phyloP scores from a whole-genome alignment of 2,797 vertebrate species.

The Garrulus glandarius region DNA sequence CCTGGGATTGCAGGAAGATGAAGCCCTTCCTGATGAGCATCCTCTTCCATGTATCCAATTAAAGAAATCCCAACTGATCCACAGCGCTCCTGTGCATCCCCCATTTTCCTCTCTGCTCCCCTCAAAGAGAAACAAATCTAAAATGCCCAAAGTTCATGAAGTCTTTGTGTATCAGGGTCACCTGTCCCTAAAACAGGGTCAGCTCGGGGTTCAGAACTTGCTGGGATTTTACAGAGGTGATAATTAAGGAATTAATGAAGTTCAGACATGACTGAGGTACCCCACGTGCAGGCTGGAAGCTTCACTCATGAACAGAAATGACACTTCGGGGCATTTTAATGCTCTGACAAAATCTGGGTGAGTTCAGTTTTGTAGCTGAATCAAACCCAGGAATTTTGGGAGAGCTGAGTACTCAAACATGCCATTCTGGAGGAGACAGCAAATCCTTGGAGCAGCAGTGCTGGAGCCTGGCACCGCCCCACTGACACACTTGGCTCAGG shows the following conservation, averaged over 20 bases:
- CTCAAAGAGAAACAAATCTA: not conserved
- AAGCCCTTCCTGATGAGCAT: not conserved
- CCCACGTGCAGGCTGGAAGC: not conserved
- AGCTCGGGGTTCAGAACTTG: not conserved
- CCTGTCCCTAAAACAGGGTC: not conserved
- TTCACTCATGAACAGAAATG: not conserved
- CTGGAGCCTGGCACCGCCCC: not conserved
- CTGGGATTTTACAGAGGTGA: not conserved
- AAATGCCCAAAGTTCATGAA: not conserved
- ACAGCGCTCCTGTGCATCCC: not conserved
- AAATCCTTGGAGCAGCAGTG: not conserved
- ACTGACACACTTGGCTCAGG: not conserved
- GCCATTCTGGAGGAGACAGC: not conserved
- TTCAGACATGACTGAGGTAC: not conserved
- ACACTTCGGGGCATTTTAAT: not conserved
- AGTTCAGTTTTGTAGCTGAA: not conserved
- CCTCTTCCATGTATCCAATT: not conserved
- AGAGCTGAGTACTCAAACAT: not conserved
- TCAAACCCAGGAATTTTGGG: not conserved
- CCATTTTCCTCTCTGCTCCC: not conserved
- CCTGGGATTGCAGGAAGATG: not conserved
- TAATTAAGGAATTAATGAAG: not conserved
- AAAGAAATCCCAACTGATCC: not conserved
- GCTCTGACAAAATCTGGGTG: rapidly evolving
- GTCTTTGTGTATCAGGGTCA: not conserved